Percentiles rank a stretch among this genome's conserved stretches.
These are phyloP conservation scores for Dysidea cf. avara DNA, from an alignment of 37 sponge, comb jelly and placozoan genomes.

Conservation along the genomic window DNA sequence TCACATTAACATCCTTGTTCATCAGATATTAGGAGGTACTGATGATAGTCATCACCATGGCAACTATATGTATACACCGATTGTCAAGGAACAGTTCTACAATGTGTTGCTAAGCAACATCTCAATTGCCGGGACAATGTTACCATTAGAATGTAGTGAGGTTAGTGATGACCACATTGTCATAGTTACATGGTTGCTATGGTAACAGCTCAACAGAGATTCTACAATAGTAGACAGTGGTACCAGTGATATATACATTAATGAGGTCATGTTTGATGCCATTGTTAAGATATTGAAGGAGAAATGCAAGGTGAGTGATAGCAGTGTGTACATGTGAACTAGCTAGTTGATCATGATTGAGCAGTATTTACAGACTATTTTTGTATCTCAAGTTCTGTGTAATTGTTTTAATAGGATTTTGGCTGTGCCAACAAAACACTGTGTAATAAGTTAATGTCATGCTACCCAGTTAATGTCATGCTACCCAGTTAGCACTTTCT, in stretches of 20 bases:
- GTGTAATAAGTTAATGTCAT: too few relatives aligned
- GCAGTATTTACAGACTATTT: too few relatives aligned
- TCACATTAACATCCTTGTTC: too few relatives aligned
- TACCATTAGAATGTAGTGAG: constrained; percentile 15
- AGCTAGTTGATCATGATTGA: too few relatives aligned
- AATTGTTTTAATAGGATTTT: too few relatives aligned
- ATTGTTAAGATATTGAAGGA: not conserved
- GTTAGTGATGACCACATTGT: not conserved
- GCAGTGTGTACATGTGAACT: constrained; percentile 21
- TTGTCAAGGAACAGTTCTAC: constrained; percentile 18
- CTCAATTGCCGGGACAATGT: not conserved
- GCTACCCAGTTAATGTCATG: too few relatives aligned
- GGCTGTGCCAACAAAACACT: too few relatives aligned
- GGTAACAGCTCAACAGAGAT: constrained; percentile 38
- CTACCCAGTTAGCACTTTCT: too few relatives aligned
- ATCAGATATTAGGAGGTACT: constrained; percentile 17
- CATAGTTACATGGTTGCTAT: not conserved
- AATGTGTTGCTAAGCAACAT: constrained; percentile 21
- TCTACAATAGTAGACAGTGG: constrained; percentile 49
- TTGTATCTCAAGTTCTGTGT: too few relatives aligned
- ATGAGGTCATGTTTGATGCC: constrained; percentile 3
- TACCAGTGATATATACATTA: constrained; percentile 47
- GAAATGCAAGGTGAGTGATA: constrained; percentile 18
- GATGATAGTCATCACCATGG: not conserved
- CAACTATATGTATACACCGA: not conserved